Conservation (phyloP, 2,113 vertebrate species). For the Pygathrix nemaeus region DNA sequence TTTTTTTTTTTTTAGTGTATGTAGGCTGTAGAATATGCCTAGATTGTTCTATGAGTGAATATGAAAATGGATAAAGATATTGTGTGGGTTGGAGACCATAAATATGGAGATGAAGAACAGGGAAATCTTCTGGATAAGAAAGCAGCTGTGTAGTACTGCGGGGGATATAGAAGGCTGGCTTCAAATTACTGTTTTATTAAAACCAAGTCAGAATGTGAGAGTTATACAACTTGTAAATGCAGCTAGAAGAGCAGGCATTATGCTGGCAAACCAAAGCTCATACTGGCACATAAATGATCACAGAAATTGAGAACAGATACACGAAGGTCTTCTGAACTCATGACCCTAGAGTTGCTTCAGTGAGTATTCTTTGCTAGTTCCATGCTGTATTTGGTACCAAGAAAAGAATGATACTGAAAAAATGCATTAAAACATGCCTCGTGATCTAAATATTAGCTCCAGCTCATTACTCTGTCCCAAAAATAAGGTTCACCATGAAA, state of each 20-base stretch:
- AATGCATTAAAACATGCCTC: neutral
- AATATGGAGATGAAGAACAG: neutral
- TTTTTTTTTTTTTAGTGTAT: neutral
- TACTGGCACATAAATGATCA: no score
- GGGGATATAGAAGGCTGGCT: neutral
- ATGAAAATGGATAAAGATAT: constrained; percentile 5
- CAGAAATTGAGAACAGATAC: neutral
- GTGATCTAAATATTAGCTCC: neutral
- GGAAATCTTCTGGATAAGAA: neutral
- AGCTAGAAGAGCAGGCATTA: neutral
- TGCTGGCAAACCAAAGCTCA: neutral
- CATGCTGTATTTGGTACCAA: neutral
- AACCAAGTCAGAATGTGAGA: neutral
- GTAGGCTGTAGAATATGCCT: constrained; percentile 44
- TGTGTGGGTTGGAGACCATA: neutral
- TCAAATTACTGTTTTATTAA: neutral
- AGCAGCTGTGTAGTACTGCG: neutral
- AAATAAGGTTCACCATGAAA: neutral
- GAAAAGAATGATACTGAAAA: neutral
- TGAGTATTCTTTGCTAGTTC: neutral
- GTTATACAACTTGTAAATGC: neutral
- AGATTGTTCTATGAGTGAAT: constrained; percentile 33
- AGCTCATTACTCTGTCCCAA: neutral
- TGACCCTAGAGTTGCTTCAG: neutral
- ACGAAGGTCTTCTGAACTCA: neutral